These are phyloP conservation scores for Galeopterus variegatus DNA, from an alignment of 2,113 vertebrate genomes.

Conservation along the genomic window DNA sequence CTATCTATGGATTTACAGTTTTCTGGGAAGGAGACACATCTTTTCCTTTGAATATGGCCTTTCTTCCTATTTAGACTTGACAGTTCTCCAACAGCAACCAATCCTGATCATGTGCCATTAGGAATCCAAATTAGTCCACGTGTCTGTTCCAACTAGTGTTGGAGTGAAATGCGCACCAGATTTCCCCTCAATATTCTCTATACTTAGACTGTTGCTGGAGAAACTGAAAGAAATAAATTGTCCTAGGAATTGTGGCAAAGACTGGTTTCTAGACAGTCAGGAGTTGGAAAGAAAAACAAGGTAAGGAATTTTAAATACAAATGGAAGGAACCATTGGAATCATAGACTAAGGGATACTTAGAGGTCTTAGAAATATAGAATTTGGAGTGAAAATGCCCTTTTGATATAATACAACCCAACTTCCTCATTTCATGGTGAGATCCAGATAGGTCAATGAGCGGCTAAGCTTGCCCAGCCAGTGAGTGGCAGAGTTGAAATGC, in stretches of 20 bases:
- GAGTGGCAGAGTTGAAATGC: not conserved
- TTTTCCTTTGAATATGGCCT: not conserved
- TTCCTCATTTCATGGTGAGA: not conserved
- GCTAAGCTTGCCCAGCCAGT: not conserved
- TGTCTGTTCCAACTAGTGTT: not conserved
- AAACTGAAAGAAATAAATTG: not conserved
- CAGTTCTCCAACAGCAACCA: not conserved
- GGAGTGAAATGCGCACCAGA: not conserved
- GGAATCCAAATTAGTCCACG: not conserved
- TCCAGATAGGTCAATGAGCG: not conserved
- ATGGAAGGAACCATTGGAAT: not conserved
- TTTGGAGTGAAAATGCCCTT: not conserved
- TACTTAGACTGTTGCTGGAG: not conserved
- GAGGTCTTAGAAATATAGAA: not conserved
- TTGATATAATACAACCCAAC: not conserved
- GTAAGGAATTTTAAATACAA: not conserved
- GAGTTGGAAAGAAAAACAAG: not conserved
- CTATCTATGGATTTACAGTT: not conserved
- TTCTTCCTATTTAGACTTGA: not conserved
- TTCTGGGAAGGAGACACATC: conserved; percentile 8
- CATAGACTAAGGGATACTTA: not conserved
- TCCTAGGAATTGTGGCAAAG: not conserved
- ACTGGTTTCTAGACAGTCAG: not conserved
- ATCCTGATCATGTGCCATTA: not conserved
- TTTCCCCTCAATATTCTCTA: not conserved